A percentile compares a stretch with the other conserved stretches of the same genome.
Evolutionary conservation across 2,113 vertebrate genomes (phyloP).

Genomic region (Anseranas semipalmata): DNA sequence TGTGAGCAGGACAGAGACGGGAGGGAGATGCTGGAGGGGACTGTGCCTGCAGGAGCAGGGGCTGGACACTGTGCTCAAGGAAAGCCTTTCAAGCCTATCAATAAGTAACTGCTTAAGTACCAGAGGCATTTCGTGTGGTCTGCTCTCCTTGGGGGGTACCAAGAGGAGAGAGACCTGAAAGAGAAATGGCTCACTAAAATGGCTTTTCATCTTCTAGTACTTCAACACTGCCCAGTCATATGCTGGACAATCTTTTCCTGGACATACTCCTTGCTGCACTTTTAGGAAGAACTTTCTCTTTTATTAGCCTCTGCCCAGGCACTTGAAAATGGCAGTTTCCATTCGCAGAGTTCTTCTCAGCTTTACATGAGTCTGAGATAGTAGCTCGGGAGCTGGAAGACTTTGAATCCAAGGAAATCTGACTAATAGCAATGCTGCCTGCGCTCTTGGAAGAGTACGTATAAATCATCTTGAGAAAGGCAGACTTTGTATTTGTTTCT

Average conservation of each 20-base stretch:
- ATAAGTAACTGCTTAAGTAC: neutral
- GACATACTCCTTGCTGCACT: neutral
- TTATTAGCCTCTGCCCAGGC: neutral
- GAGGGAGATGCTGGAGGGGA: neutral
- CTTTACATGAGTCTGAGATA: neutral
- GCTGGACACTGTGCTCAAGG: neutral
- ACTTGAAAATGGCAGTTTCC: slow-evolving; percentile 41
- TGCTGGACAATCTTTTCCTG: slow-evolving; percentile 77
- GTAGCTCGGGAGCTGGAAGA: neutral
- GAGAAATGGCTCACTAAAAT: neutral
- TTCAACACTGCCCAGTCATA: slow-evolving; percentile 48
- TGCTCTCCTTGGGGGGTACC: neutral
- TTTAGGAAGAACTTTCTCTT: neutral
- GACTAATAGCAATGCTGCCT: slow-evolving; percentile 66
- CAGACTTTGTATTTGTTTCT: slow-evolving; percentile 85
- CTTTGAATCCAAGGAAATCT: slow-evolving; percentile 59
- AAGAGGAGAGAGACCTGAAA: neutral
- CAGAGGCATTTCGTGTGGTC: neutral
- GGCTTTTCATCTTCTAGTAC: neutral
- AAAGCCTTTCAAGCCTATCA: neutral
- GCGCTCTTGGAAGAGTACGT: slow-evolving; percentile 81
- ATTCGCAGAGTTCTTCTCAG: slow-evolving; percentile 37
- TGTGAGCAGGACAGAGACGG: accelerated
- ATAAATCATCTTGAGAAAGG: slow-evolving; percentile 85
- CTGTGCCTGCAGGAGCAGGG: neutral